Base-by-base conservation (phyloP, 1,140 invertebrate species). In the Lutraria rhynchaena region DNA sequence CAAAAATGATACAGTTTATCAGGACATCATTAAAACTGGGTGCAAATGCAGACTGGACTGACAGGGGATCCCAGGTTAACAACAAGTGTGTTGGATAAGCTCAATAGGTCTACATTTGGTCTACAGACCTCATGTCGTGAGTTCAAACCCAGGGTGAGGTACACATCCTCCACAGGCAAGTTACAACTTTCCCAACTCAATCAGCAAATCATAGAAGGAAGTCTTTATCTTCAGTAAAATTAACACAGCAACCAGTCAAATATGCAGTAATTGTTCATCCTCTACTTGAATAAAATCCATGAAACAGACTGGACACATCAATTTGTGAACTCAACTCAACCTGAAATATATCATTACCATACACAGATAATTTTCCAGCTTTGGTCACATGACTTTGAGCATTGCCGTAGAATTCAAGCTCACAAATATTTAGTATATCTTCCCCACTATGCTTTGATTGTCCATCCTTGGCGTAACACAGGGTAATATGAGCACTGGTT, bases 201-300 rank as follows among this genome's bases (percentile, higher is more conserved):
- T n/a, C n/a, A n/a, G n/a, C n/a, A n/a, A n/a, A n/a, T n/a, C n/a
- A n/a, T n/a, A n/a, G n/a, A n/a, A n/a, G n/a, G n/a, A n/a, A n/a
- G n/a, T n/a, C n/a, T n/a, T n/a, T n/a, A n/a, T n/a, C n/a, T n/a
- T n/a, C n/a, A n/a, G n/a, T n/a, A n/a, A n/a, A n/a, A n/a, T n/a
- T n/a, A n/a, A n/a, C n/a, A 53, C 51, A n/a, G 1, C 2, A 53
- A 53, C 24, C 1, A 53, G 3, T n/a, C 2, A 53, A 53, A 24
- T n/a, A 53, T 17, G 33, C 1, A 17, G 33, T 22, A 60, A 22
- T 22, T 22, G n/a, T 74, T 75, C 29, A 75, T 1, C 44, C 35
- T 63, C 58, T 61, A 19, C 22, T 37, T 24, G 41, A 63, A 65
- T 77, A 77, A 57, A 77, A 77, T 33, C 75, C 75, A n/a, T 77